Base-by-base conservation (phyloP, 2,113 vertebrate species). In the Leucopsar rothschildi region DNA sequence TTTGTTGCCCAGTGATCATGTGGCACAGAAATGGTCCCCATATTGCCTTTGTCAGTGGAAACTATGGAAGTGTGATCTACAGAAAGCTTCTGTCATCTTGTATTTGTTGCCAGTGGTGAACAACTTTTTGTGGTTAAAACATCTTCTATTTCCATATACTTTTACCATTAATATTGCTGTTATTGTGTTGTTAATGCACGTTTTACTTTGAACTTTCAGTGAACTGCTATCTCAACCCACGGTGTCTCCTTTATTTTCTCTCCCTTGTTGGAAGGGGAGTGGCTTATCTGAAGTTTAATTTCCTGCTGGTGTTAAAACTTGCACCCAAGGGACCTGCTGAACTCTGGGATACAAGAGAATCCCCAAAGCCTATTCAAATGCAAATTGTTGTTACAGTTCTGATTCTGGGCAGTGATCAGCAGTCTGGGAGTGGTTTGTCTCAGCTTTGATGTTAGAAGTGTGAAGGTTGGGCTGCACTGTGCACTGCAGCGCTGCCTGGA, bases 141-240 rank as follows among this genome's bases (percentile, higher is more conserved):
- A 50, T 31, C 28, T 50, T 45, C 25, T 35, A 27, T 31, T 61
- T 33, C n/a, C 2, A 0, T 77, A 50, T 33, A 50, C 12, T 61
- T 77, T 21, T 33, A 16, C 45, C 2, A 1, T 50, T 50, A 25
- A 27, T 33, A 25, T 50, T 49, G n/a, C 27, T 49, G 52, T 56
- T 40, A 37, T 8, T 77, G 16, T 25, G 22, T 50, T 40, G 35
- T 15, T 40, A 33, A 23, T 37, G 15, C 0, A 0, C 39, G 10
- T 63, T 35, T 50, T 40, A 25, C 29, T 61, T 52, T 52, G 29
- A 20, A 12, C 10, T 63, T 77, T 50, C 27, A 33, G 35, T 50
- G 40, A 73, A 63, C 27, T 39, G 22, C 39, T 50, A 20, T 11
- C 28, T 77, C 29, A 50, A 39, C 28, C 52, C 57, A 33, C 28